Percentiles rank a stretch among this genome's conserved stretches.
Conservation (phyloP, 1,140 invertebrate species). For the Apocrypta bakeri region DNA sequence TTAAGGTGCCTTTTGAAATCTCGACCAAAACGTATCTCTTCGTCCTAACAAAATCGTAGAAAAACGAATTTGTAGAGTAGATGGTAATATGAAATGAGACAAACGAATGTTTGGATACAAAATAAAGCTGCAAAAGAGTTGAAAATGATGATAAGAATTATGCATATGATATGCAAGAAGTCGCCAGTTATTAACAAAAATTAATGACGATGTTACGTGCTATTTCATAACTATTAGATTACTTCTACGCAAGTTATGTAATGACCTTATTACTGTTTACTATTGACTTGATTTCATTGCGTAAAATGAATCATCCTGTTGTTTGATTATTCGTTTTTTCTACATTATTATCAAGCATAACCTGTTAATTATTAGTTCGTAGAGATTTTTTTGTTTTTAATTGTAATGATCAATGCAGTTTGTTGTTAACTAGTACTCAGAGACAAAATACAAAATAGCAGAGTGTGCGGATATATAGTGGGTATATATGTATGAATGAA, state of each 20-base stretch:
- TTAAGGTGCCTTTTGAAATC: slow-evolving; percentile 45
- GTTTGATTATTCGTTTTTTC: slow-evolving; percentile 62
- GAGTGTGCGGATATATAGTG: slow-evolving; percentile 24
- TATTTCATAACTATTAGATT: slow-evolving; percentile 28
- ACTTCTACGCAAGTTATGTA: slow-evolving; percentile 17
- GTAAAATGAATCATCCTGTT: slow-evolving; percentile 69
- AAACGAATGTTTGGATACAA: not conserved
- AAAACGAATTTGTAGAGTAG: slow-evolving; percentile 1
- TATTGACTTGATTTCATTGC: slow-evolving; percentile 72
- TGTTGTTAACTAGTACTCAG: slow-evolving; percentile 65
- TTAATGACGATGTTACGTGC: slow-evolving; percentile 20
- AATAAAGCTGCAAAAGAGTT: slow-evolving; percentile 8
- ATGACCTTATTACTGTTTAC: slow-evolving; percentile 38
- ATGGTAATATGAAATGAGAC: not conserved
- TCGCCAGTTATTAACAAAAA: slow-evolving; percentile 34
- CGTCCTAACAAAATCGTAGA: not conserved
- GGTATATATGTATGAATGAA: not conserved
- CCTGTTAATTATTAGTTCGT: slow-evolving; percentile 37
- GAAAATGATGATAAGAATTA: slow-evolving; percentile 9
- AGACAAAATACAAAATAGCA: slow-evolving; percentile 8
- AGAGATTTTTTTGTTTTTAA: slow-evolving; percentile 38
- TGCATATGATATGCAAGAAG: slow-evolving; percentile 3
- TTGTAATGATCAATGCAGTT: slow-evolving; percentile 51
- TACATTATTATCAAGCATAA: slow-evolving; percentile 55
- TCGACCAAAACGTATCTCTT: slow-evolving; percentile 40